Evolutionary conservation across 2,797 vertebrate species (phyloP), one percentile per base, ranked within the genome.

Genomic region (Danio tinwini): DNA sequence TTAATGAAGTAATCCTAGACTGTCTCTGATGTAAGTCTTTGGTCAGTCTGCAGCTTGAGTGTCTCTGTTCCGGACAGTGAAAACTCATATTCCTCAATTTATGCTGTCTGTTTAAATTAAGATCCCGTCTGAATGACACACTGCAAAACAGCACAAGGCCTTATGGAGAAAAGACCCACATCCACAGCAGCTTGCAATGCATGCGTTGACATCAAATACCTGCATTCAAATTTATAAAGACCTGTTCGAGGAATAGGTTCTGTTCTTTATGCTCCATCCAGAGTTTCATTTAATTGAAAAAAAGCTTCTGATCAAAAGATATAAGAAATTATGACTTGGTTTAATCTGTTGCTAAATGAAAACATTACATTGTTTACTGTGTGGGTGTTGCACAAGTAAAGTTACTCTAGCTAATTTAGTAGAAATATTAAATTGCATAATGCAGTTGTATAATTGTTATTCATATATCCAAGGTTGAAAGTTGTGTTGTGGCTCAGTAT

Each of bases 371-470:
- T 65, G 40, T 74, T 13, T 0, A 21, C 64, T 21, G 8, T 47
- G 62, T 76, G 49, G 61, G 40, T 29, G 74, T 42, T 75, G 9
- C 11, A 21, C 53, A 61, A 53, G 11, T 52, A 61, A 49, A 61
- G 19, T 47, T 61, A 19, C 17, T 17, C 61, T 16, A 55, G 50
- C 14, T 39, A 55, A 17, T 13, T 16, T 9, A 37, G 17, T 13
- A 39, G 9, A 21, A 11, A 47, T 42, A 45, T 45, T 29, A 16
- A 72, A 16, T 19, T 74, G 29, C 19, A 47, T 49, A 49, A 37
- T 74, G 55, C 44, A 49, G 1, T 64, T 71, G 39, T 12, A 53
- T 53, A 53, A 70, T 70, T 53, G 39, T 53, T 70, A 53, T 70
- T 53, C 0, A 70, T 53, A 29, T 70, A 40, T 19, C 6, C 2